These are phyloP conservation scores for Corynorhinus townsendii DNA, from an alignment of 2,113 vertebrate species.

Conservation along the genomic window DNA sequence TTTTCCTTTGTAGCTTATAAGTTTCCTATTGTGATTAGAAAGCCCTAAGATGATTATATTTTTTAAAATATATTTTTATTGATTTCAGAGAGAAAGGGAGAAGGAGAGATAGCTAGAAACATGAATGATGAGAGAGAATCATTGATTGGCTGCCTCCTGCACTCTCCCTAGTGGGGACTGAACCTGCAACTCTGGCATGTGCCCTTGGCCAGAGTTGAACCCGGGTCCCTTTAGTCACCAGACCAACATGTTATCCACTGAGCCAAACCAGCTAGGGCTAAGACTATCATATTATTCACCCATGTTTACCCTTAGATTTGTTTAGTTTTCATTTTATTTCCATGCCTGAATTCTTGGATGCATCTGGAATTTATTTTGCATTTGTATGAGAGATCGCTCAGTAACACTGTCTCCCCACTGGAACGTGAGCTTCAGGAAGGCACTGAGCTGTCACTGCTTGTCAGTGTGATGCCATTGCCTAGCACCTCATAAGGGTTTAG, in stretches of 20 bases:
- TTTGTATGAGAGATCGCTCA: not conserved
- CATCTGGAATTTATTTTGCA: not conserved
- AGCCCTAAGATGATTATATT: not conserved
- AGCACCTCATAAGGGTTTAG: not conserved
- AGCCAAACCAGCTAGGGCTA: no score
- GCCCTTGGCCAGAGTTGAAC: no score
- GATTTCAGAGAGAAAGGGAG: no score
- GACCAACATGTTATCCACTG: no score
- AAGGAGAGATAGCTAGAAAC: no score
- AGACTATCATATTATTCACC: not conserved
- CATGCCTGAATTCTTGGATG: not conserved
- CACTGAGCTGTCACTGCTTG: not conserved
- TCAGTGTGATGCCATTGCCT: not conserved
- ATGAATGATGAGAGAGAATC: no score
- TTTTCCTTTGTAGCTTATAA: not conserved
- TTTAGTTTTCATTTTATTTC: not conserved
- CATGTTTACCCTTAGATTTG: not conserved
- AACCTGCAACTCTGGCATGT: no score
- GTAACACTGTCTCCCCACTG: not conserved
- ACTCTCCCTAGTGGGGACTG: no score
- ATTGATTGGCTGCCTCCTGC: no score
- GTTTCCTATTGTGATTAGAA: constrained; percentile 10
- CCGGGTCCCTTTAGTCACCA: no score
- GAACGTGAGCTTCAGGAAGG: not conserved
- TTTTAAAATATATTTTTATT: no score